Evolutionary conservation across 2,888 invertebrate species (phyloP), one percentile per base, ranked within the genome.

Genomic region (Platerodrilus igneus): DNA sequence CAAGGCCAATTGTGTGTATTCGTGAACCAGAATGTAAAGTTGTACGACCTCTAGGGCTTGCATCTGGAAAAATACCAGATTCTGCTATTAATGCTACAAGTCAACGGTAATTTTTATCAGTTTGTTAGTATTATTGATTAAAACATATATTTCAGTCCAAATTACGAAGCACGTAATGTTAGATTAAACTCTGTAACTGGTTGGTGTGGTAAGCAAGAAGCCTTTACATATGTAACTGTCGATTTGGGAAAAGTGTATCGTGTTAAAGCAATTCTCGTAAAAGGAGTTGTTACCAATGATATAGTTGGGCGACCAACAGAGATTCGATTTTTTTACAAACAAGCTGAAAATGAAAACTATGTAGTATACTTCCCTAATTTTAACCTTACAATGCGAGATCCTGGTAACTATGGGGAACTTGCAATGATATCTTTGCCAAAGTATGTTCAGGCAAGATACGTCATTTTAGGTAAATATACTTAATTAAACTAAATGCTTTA

Each of bases 341-440:
- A 91, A 71, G 81, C 89, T 13, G 93, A 92, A 68, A 83, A 77
- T 55, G 94, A 94, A 62, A 94, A 94, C 62, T 95, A 93, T 61
- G 93, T 95, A 3, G 93, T 95, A 1, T 95, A 95, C 61, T 95
- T 93, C 76, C 94, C 95, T 29, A 95, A 95, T 63, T 93, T 93
- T 65, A 94, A 93, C 66, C 69, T 93, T 28, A 93, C 93, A 0
- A 91, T 91, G 83, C 76, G 92, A 55, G 92, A 93, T 65, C 92
- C 93, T n/a, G 92, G 92, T 57, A 90, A 95, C 67, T 96, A 94
- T 61, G 95, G 95, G 36, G 94, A 94, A 72, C 70, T 96, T 37
- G 93, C 95, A 1, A 93, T 94, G 86, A 94, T 96, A 48, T 91
- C 92, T 1, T 64, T 96, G 34, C 93, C 94, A 0, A 90, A 92